These are phyloP conservation scores for Coptotermes formosanus DNA, from an alignment of 1,140 invertebrate species.

Conservation along the genomic window DNA sequence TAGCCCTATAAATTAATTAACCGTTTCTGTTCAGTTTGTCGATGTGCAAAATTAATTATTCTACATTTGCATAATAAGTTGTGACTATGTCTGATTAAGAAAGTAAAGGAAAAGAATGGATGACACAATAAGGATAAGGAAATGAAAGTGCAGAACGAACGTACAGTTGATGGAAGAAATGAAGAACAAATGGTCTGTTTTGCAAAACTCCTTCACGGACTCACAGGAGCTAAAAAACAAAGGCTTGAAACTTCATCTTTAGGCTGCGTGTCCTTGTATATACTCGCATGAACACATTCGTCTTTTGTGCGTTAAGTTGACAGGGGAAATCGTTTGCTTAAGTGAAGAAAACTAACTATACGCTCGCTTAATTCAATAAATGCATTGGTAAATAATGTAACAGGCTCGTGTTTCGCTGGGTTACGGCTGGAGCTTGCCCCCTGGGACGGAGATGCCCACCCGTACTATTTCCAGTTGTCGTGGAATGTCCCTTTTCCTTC, in stretches of 20 bases:
- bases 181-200: too few relatives aligned
- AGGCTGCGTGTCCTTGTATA: neutral
- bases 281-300: neutral
- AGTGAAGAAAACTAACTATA: neutral
- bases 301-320: neutral
- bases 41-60: too few relatives aligned
- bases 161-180: too few relatives aligned
- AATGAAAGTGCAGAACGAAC: too few relatives aligned
- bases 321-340: neutral
- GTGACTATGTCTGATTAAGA: too few relatives aligned
- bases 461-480: neutral
- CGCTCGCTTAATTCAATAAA: constrained; percentile 12
- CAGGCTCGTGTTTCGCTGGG: neutral
- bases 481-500: neutral
- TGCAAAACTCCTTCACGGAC: too few relatives aligned
- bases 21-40: too few relatives aligned
- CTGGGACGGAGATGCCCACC: neutral
- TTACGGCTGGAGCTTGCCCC: neutral
- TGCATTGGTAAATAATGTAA: constrained; percentile 11
- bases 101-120: too few relatives aligned
- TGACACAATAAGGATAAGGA: too few relatives aligned
- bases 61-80: too few relatives aligned
- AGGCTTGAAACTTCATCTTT: neutral
- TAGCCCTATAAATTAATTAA: too few relatives aligned
- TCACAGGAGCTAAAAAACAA: neutral